Conservation (phyloP, 2,113 vertebrate genomes). For the Heptranchias perlo region DNA sequence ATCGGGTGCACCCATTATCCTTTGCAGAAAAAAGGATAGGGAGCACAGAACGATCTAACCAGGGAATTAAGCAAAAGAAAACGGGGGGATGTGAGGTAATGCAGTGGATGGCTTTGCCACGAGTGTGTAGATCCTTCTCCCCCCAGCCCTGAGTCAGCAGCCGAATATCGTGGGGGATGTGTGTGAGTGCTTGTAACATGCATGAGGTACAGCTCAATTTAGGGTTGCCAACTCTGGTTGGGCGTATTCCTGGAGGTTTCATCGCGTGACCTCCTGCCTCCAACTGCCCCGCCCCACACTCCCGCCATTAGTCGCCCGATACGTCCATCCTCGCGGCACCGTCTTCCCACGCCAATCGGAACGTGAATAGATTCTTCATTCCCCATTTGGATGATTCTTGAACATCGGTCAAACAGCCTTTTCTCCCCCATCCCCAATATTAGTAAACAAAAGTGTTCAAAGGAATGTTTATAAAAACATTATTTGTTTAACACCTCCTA, state of each 20-base stretch:
- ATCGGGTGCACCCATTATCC: background rate
- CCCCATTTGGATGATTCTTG: background rate
- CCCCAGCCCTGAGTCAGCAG: background rate
- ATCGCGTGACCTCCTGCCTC: background rate
- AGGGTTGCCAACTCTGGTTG: background rate
- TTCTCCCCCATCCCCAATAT: background rate
- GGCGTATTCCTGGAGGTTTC: background rate
- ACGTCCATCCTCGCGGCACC: background rate
- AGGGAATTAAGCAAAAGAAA: background rate
- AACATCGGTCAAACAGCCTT: no score
- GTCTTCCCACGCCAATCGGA: background rate
- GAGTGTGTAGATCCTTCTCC: background rate
- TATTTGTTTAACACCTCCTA: background rate
- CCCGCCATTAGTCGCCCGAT: no score
- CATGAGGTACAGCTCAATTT: background rate
- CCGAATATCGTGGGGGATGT: background rate
- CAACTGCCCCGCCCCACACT: background rate
- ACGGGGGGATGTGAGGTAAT: background rate
- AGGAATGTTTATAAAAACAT: background rate
- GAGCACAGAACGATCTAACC: background rate
- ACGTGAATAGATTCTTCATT: background rate
- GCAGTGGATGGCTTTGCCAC: background rate
- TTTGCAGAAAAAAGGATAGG: background rate
- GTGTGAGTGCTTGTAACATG: background rate
- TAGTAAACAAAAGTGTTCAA: background rate